Percentiles rank a stretch among this genome's conserved stretches.
These are phyloP conservation scores for Limonius californicus DNA, from an alignment of 1,140 invertebrate species.

Conservation along the genomic window DNA sequence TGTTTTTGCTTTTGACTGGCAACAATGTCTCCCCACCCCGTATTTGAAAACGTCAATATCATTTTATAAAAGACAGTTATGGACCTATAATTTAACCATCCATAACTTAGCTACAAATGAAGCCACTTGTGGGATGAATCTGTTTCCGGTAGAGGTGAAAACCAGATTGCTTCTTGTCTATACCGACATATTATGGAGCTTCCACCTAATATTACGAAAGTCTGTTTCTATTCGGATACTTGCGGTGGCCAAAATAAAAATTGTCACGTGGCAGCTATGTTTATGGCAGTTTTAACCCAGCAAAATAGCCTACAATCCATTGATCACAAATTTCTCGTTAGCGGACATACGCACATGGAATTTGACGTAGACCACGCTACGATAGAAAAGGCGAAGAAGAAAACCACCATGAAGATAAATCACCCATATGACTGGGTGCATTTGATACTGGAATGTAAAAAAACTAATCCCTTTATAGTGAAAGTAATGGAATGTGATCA, in stretches of 20 bases:
- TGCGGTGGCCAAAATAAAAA: constrained; percentile 45
- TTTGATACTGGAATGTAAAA: not conserved
- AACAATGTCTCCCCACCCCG: constrained; percentile 4
- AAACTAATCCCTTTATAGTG: not conserved
- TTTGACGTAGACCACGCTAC: constrained; percentile 15
- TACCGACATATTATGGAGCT: not conserved
- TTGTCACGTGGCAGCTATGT: not conserved
- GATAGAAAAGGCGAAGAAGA: constrained; percentile 35
- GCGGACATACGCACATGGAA: constrained; percentile 17
- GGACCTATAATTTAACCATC: constrained; percentile 3
- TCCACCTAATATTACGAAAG: not conserved
- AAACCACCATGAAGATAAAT: constrained; percentile 25
- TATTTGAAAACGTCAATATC: not conserved
- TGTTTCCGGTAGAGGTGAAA: not conserved
- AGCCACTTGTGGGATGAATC: constrained; percentile 10
- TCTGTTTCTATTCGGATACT: constrained; percentile 38
- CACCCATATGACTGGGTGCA: constrained; percentile 14
- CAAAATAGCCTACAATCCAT: not conserved
- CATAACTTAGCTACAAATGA: not conserved
- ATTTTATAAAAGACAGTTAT: not conserved
- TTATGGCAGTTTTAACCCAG: not conserved
- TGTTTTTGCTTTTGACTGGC: not conserved
- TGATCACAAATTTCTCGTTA: constrained; percentile 19
- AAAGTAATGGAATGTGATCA: not conserved
- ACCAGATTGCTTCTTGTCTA: constrained; percentile 12